Base-by-base conservation (phyloP, 1,140 invertebrate species). In the Drosophila yakuba region DNA sequence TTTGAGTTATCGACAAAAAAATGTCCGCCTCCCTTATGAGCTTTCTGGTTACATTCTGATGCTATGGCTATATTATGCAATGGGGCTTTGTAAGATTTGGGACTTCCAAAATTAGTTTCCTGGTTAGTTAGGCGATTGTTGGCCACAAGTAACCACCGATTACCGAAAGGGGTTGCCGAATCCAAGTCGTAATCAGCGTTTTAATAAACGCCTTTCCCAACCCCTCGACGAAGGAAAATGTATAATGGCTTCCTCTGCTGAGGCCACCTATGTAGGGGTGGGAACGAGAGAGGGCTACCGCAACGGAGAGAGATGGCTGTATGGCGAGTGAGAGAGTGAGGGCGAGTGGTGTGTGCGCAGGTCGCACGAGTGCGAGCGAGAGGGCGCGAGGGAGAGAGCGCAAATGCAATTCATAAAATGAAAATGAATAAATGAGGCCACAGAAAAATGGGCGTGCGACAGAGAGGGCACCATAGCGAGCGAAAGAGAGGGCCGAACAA, bases 371-470 rank as follows among this genome's bases (percentile, higher is more conserved):
- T 57, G 73, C 59, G 50, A 54, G 58, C 63, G 61, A 50, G 51
- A 77, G 54, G 50, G 48, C 43, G 61, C 43, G 78, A 74, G 74
- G 75, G 82, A 68, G 69, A 59, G 63, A 78, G 69, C 58, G 66
- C 75, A 86, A 86, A 86, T 86, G 83, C 83, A 86, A 88, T 86
- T 88, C 84, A 86, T 83, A 88, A 86, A 86, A 86, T 88, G 82
- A 86, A 78, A 86, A 88, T 88, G 74, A 85, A 85, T 85, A 74
- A 68, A 74, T 63, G 58, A 71, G 48, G 56, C 47, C 47, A 45
- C 44, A 48, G 47, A 45, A 56, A 54, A 67, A 71, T 36, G 52
- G 28, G 52, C 32, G 60, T 38, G 43, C 44, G 52, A 45, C 35
- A 50, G 55, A 59, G 63, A 61, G 51, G 8, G 12, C 38, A 14